Conservation (phyloP, 2,797 vertebrate genomes). For the Spheniscus humboldti region DNA sequence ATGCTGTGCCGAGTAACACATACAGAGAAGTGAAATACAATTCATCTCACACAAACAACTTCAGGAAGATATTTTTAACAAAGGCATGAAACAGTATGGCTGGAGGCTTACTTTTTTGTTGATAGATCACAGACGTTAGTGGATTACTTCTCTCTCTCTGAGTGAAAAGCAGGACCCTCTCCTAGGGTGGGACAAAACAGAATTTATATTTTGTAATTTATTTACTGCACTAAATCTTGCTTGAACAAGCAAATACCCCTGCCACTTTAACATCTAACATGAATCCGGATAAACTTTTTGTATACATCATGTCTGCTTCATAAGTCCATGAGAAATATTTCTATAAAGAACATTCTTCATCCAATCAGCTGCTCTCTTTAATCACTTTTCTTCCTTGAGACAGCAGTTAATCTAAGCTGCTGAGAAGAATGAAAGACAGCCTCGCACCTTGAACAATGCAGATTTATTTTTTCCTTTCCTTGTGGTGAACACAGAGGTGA, state of each 20-base stretch:
- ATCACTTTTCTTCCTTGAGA: neutral
- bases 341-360: neutral
- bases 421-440: neutral
- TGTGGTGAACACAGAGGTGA: neutral
- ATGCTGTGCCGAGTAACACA: neutral
- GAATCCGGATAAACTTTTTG: neutral
- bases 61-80: neutral
- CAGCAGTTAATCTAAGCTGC: neutral
- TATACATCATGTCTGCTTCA: neutral
- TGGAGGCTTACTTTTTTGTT: neutral
- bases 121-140: neutral
- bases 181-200: neutral
- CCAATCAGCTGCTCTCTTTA: neutral
- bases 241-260: neutral
- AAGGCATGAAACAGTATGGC: neutral
- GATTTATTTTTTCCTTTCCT: neutral
- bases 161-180: neutral
- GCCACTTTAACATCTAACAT: neutral
- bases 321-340: neutral
- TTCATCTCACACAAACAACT: neutral
- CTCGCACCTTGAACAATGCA: neutral
- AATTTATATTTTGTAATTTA: neutral
- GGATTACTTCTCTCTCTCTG: neutral
- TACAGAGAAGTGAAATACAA: neutral
- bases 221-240: neutral